phyloP scores from a whole-genome alignment of 2,888 invertebrate genomes.

The Arge pagana region DNA sequence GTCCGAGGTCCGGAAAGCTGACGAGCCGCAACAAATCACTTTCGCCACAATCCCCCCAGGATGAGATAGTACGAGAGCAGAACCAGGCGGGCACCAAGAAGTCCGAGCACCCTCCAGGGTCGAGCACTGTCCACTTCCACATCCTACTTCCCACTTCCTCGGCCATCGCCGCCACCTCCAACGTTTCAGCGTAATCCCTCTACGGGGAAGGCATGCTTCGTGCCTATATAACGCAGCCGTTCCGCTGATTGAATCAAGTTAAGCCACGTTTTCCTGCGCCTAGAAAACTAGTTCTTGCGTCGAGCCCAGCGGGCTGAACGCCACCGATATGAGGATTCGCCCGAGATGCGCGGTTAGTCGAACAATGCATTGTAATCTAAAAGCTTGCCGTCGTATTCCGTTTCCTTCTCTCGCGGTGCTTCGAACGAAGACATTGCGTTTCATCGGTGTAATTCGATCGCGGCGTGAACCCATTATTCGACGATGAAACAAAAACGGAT shows the following conservation, averaged over 20 bases:
- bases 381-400: background rate
- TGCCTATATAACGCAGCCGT: slow-evolving; percentile 57
- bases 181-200: slow-evolving; percentile 7
- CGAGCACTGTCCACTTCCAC: slow-evolving; percentile 22
- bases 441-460: background rate
- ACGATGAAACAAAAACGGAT: too few relatives aligned
- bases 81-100: slow-evolving; percentile 6
- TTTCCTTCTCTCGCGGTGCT: slow-evolving; percentile 12
- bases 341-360: slow-evolving; percentile 55
- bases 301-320: slow-evolving; percentile 51
- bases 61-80: slow-evolving; percentile 29
- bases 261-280: slow-evolving; percentile 52
- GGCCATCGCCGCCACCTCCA: slow-evolving; percentile 24
- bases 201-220: slow-evolving; percentile 49
- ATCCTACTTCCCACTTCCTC: slow-evolving; percentile 15
- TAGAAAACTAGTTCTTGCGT: slow-evolving; percentile 51
- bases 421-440: background rate
- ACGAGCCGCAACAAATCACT: slow-evolving; percentile 51
- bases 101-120: slow-evolving; percentile 28
- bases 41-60: slow-evolving; percentile 42
- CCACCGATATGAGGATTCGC: slow-evolving; percentile 54
- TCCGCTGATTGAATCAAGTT: slow-evolving; percentile 57
- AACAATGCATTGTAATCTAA: background rate
- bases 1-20: too few relatives aligned
- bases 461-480: too few relatives aligned